Conservation (phyloP, 2,113 vertebrate species). For the Brachypodius melanocephalos region DNA sequence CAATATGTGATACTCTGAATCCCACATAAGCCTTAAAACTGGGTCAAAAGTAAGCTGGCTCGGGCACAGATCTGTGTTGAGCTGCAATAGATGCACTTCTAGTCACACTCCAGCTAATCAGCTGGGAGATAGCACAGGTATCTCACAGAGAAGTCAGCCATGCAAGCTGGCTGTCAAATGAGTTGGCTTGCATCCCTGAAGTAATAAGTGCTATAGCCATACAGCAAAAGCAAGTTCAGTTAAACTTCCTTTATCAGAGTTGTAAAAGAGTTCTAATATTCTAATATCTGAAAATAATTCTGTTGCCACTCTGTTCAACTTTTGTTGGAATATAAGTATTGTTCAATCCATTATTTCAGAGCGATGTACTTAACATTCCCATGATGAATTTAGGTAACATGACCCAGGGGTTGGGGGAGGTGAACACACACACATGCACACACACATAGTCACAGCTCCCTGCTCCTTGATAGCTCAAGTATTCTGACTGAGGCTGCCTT, state of each 20-base stretch:
- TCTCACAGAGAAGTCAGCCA: background rate
- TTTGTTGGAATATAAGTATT: background rate
- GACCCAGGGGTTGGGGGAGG: background rate
- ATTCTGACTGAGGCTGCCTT: background rate
- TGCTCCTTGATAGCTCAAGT: background rate
- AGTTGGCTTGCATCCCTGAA: background rate
- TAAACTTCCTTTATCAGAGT: background rate
- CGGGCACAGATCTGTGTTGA: background rate
- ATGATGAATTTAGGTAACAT: background rate
- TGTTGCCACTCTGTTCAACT: background rate
- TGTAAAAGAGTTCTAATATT: background rate
- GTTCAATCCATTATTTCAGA: background rate
- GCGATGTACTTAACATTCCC: background rate
- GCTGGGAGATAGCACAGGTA: background rate
- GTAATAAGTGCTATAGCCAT: background rate
- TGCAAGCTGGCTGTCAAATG: background rate
- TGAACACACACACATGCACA: no score
- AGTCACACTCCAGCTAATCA: background rate
- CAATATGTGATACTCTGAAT: background rate
- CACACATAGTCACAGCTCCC: background rate
- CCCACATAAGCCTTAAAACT: background rate
- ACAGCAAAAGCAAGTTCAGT: background rate
- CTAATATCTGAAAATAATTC: background rate
- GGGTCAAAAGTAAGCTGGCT: background rate
- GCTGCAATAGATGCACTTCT: background rate